Base-by-base conservation (phyloP, 2,888 invertebrate genomes). In the Dryadula phaetusa region DNA sequence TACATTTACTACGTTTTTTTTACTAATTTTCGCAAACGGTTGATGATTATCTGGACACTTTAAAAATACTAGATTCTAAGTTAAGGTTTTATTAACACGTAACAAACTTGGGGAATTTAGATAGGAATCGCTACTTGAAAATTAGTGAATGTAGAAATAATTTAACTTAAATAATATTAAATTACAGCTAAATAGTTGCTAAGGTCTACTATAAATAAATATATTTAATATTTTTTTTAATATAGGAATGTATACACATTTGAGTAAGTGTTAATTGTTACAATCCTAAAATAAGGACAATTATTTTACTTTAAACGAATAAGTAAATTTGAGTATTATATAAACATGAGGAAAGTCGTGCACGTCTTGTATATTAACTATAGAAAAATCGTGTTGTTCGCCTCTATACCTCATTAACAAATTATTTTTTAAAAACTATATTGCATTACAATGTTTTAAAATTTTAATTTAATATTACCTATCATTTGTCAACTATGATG, bases 21-120 rank as follows among this genome's bases (percentile, higher is more conserved):
- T 34, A 34, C 3, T 18, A 56, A 56, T 47, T 56, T 52, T 37
- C 2, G 25, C 53, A 53, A 53, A 63, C 25, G 18, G 37, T 8
- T 34, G 64, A 58, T 58, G 64, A n/a, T 64, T 28, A 64, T 64
- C 64, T 47, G 7, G 18, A 47, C 56, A 47, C 58, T 37, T 58
- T 44, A 54, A 32, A 32, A 42, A 37, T 25, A 40, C 64, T 58
- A 58, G 58, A 34, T 64, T 32, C n/a, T 40, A 60, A 46, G 18
- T 60, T 8, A 46, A 56, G 8, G 3, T 28, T 60, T 25, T 16
- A 28, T 58, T 58, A 42, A 25, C 18, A 42, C 3, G 5, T 42
- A 42, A 34, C 34, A 54, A 42, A 22, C 8, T 42, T 58, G 8
- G 22, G n/a, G 28, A 18, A 37, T 22, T 18, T 12, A 60, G 44